Evolutionary conservation across 2,797 vertebrate genomes (phyloP).

Genomic region (Eremophila alpestris): DNA sequence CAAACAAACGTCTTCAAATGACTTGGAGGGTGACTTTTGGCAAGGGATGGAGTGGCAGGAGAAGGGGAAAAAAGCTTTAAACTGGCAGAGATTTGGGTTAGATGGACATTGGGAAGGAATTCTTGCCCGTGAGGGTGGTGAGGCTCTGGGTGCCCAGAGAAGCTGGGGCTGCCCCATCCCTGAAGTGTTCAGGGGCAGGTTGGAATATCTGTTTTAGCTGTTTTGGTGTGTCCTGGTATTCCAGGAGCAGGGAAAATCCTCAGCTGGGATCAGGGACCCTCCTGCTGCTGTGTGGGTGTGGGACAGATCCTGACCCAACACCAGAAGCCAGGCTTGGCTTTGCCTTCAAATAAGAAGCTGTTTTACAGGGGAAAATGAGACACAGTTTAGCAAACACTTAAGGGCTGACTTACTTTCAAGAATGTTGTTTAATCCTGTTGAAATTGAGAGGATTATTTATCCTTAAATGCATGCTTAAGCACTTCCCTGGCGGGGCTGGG

Average conservation of each 20-base stretch:
- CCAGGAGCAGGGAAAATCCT: background rate
- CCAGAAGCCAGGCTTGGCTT: background rate
- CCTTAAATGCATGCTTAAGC: background rate
- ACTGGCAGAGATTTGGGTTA: background rate
- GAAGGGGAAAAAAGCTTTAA: background rate
- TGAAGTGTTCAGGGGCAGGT: background rate
- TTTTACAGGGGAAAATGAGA: background rate
- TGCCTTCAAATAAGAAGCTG: background rate
- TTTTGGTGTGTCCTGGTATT: background rate
- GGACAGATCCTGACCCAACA: fast-evolving
- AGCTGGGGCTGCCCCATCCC: background rate
- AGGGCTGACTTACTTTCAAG: constrained; percentile 12
- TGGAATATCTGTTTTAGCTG: background rate
- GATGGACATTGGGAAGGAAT: background rate
- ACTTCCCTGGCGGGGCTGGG: background rate
- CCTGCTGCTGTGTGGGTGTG: background rate
- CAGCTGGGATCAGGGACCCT: background rate
- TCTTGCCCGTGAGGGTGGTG: fast-evolving
- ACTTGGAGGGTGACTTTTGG: background rate
- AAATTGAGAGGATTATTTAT: constrained; percentile 29
- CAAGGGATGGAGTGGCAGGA: background rate
- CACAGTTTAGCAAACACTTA: background rate
- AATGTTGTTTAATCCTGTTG: constrained; percentile 36
- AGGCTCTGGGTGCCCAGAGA: background rate
- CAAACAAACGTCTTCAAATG: background rate